These are phyloP conservation scores for Diglossa cyanea DNA, from an alignment of 2,797 vertebrate genomes.

Conservation along the genomic window DNA sequence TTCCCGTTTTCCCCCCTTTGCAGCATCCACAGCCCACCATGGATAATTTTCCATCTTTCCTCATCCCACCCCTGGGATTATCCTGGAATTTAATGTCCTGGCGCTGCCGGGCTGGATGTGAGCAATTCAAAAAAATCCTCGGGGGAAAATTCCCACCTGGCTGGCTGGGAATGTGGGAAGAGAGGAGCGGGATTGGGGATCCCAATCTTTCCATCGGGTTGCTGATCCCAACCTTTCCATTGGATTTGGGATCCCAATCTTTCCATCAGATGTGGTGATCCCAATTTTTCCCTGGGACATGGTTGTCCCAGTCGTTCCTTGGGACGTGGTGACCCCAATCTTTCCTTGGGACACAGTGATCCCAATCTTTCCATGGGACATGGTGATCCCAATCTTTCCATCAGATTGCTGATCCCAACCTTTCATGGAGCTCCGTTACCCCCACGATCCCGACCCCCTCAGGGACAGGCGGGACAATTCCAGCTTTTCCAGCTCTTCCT, in stretches of 20 bases:
- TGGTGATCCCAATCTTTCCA: neutral
- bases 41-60: neutral
- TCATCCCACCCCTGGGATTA: neutral
- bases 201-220: rapidly evolving
- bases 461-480: neutral
- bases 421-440: rapidly evolving
- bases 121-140: rapidly evolving
- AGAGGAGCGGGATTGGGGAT: rapidly evolving
- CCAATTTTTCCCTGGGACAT: neutral
- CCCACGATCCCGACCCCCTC: neutral
- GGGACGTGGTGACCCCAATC: rapidly evolving
- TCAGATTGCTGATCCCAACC: no score
- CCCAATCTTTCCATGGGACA: rapidly evolving
- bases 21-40: neutral
- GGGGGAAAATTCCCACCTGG: neutral
- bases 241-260: neutral
- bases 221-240: neutral
- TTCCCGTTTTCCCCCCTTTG: rapidly evolving
- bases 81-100: rapidly evolving
- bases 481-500: neutral
- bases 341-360: neutral
- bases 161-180: neutral
- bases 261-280: neutral
- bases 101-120: rapidly evolving
- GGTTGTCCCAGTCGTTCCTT: neutral